Base-by-base conservation (phyloP, 2,888 invertebrate species). In the Lasius fuliginosus region DNA sequence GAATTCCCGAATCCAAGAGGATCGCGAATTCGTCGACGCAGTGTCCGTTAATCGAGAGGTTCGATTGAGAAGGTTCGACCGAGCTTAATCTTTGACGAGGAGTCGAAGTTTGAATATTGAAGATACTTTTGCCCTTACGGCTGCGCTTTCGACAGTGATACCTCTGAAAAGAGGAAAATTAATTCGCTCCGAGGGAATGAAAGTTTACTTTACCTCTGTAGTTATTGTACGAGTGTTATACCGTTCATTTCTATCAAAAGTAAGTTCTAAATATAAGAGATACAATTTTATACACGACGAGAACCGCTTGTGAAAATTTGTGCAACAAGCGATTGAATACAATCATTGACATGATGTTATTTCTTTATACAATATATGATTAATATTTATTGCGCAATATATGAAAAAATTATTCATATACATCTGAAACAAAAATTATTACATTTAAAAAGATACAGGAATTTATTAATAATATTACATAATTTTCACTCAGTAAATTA, bases 31-130 rank as follows among this genome's bases (percentile, higher is more conserved):
- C 9, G 4, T 12, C 33, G 4, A 40, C 4, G 33, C 5, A 15
- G 36, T n/a, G 27, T 68, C 4, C 4, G 27, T 42, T n/a, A 18
- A 18, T 2, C n/a, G 23, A 30, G 15, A n/a, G 9, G 8, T 40
- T 30, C 4, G 12, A 11, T 40, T 3, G 36, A 76, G 67, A 77
- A 77, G 0, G 30, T 67, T 68, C n/a, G 42, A 6, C 42, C 5
- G 27, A 3, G 9, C 12, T 77, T 77, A 77, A 77, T 68, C 77
- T 77, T n/a, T 30, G n/a, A 11, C 5, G 1, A 30, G 15, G 18
- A 77, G 33, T 15, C 56, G 3, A 30, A 58, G 27, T 68, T 58
- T 42, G n/a, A 77, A 68, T 68, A 30, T 27, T 8, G n/a, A 67
- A n/a, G 30, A 56, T 23, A 77, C 42, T 33, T 33, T 36, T 23